Percentiles rank a stretch among this genome's conserved stretches.
Evolutionary conservation across 2,888 invertebrate genomes (phyloP).

Genomic region (Arge pagana): DNA sequence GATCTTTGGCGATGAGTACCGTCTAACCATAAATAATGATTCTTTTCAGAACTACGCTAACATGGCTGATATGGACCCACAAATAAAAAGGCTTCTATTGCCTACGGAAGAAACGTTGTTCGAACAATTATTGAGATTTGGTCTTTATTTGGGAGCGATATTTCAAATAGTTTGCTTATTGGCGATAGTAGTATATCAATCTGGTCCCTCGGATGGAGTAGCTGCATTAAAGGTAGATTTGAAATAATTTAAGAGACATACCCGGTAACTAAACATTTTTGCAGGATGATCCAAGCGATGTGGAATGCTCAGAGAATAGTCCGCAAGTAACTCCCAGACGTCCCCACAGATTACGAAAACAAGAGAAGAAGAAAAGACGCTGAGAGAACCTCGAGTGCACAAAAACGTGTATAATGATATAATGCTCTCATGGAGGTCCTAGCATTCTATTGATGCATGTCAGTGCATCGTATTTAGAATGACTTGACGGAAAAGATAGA

Average conservation of each 20-base stretch:
- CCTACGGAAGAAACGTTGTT: conserved; percentile 53
- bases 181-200: conserved; percentile 72
- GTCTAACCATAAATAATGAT: too few relatives aligned
- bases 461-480: too few relatives aligned
- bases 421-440: too few relatives aligned
- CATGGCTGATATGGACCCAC: conserved; percentile 54
- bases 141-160: conserved; percentile 83
- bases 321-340: conserved; percentile 72
- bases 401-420: too few relatives aligned
- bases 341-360: conserved; percentile 67
- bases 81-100: conserved; percentile 50
- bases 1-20: background rate
- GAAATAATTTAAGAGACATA: background rate
- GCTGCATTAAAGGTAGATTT: conserved; percentile 51
- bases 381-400: conserved; percentile 55
- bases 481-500: too few relatives aligned
- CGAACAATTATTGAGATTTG: conserved; percentile 58
- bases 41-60: too few relatives aligned
- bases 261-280: conserved; percentile 32
- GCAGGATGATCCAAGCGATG: conserved; percentile 72
- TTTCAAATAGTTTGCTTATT: conserved; percentile 84
- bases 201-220: conserved; percentile 50
- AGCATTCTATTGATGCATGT: too few relatives aligned
- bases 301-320: conserved; percentile 75
- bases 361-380: conserved; percentile 75